Evolutionary conservation across 2,113 vertebrate genomes (phyloP).

Genomic region (Dicaeum eximium): DNA sequence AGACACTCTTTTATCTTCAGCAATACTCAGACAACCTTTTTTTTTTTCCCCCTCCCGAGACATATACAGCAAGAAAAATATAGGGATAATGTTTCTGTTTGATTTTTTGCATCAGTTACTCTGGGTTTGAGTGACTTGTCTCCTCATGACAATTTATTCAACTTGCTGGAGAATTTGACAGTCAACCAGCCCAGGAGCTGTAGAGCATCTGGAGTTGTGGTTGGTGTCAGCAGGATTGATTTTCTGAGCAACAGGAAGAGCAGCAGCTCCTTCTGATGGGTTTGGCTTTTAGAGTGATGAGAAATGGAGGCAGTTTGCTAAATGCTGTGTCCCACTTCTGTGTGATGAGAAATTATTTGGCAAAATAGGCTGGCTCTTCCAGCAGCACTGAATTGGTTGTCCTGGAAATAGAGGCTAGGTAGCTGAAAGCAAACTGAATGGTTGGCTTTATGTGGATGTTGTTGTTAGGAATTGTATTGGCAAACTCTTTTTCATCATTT

Average conservation of each 20-base stretch:
- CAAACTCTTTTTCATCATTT: neutral
- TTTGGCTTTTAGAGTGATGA: neutral
- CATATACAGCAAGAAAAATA: neutral
- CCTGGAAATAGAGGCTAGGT: neutral
- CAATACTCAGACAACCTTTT: neutral
- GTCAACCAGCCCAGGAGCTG: neutral
- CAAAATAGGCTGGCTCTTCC: no score
- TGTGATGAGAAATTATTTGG: neutral
- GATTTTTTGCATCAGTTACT: neutral
- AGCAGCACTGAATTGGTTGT: neutral
- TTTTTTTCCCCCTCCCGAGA: accelerated
- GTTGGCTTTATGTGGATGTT: neutral
- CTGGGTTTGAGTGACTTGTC: neutral
- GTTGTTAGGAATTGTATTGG: neutral
- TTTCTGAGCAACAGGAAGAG: neutral
- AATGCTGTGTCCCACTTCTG: neutral
- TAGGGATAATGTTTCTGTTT: neutral
- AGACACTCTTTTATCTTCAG: neutral
- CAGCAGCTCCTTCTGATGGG: neutral
- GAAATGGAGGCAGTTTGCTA: neutral
- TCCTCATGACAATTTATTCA: neutral
- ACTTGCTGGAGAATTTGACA: neutral
- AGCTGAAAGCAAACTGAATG: neutral
- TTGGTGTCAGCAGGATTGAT: neutral
- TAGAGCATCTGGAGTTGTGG: neutral